Evolutionary conservation across 2,113 vertebrate genomes (phyloP), one percentile per base, ranked within the genome.

Genomic region (Platanista minor): DNA sequence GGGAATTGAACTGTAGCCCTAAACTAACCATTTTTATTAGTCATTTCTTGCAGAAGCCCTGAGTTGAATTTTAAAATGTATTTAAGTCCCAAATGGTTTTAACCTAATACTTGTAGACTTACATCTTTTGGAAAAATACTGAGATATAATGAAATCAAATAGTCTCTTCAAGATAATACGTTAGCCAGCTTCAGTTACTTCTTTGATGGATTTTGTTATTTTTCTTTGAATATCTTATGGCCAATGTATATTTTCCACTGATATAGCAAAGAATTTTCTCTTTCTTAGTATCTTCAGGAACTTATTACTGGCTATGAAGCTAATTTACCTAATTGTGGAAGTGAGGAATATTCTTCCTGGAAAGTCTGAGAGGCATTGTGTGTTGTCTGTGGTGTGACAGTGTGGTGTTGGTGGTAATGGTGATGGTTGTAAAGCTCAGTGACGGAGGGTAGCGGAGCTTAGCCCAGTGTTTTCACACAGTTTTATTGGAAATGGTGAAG

Each of bases 11-110:
- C 72, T 84, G 36, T 85, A 90, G 8, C 29, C 23, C 64, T 96
- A 74, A 92, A 84, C 21, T 84, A 87, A 94, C 62, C 52, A 85
- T 64, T 64, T 3, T 29, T 75, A 46, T 59, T 41, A 61, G 20
- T 95, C n/a, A 43, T 95, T 96, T 96, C 33, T 87, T 93, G 2
- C 39, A 93, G 43, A 72, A 57, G 7, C 2, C 43, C 4, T 57
- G 89, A 91, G 91, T 14, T 49, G 64, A 72, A 85, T 91, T 93
- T 89, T 17, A 89, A 80, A 91, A 78, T 86, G 14, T 46, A 82
- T 75, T 94, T 81, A 52, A 74, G 43, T 61, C 6, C 23, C 52
- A 62, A 75, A 86, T 62, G 3, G 6, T 39, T 92, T 92, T 81
- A 90, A 43, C 17, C 39, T 94, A 95, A 90, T 64, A 31, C 15